These are phyloP conservation scores for Scomber colias DNA, from an alignment of 2,113 vertebrate genomes.

Conservation along the genomic window DNA sequence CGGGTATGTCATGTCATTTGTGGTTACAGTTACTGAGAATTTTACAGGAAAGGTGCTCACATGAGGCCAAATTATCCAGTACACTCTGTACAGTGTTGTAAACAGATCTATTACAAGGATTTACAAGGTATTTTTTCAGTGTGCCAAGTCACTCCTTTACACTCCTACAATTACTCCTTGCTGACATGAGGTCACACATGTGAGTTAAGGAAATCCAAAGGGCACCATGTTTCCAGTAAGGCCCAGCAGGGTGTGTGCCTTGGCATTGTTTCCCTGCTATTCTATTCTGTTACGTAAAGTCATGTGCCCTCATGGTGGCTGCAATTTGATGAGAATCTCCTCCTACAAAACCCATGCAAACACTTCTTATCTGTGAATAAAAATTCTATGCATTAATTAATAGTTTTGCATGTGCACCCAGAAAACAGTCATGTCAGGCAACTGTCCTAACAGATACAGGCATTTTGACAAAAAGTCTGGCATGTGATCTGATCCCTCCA, in stretches of 20 bases:
- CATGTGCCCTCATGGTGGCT: background rate
- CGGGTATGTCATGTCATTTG: no score
- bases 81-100: background rate
- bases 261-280: constrained; percentile 50
- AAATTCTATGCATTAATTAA: background rate
- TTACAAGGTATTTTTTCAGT: background rate
- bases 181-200: constrained; percentile 32
- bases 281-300: constrained; percentile 37
- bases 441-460: background rate
- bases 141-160: constrained; percentile 5
- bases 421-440: background rate
- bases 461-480: background rate
- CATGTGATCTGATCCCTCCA: background rate
- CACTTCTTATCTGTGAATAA: constrained; percentile 3
- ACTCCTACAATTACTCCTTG: background rate
- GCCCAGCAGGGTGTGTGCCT: constrained; percentile 19
- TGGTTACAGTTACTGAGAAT: background rate
- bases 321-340: background rate
- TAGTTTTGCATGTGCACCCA: constrained; percentile 13
- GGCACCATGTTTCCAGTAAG: constrained; percentile 65
- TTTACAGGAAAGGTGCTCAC: background rate
- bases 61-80: background rate
- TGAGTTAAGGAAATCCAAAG: constrained; percentile 51
- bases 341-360: background rate
- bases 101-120: background rate